These are phyloP conservation scores for Aphis craccivora DNA, from an alignment of 1,140 invertebrate species.

Conservation along the genomic window DNA sequence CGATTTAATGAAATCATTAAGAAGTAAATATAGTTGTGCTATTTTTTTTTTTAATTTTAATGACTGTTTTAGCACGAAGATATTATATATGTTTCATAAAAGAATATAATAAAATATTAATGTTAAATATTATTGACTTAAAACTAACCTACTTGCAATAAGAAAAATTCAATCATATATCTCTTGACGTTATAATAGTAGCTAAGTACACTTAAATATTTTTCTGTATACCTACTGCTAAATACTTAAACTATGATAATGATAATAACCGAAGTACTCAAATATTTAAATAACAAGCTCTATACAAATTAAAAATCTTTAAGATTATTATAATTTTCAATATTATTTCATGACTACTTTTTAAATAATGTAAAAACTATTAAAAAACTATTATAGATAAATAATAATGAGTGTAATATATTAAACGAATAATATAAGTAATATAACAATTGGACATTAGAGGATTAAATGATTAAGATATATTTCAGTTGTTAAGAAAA, in stretches of 20 bases:
- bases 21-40: not conserved
- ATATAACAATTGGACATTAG: not conserved
- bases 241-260: not conserved
- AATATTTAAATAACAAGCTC: not conserved
- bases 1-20: not conserved
- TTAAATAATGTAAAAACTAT: not conserved
- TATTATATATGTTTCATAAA: not conserved
- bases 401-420: not conserved
- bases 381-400: not conserved
- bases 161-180: not conserved
- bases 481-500: not conserved
- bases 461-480: not conserved
- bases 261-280: not conserved
- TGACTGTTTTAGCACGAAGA: not conserved
- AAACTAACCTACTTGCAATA: not conserved
- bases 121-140: not conserved
- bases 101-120: not conserved
- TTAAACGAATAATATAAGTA: not conserved
- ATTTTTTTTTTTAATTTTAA: not conserved
- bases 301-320: not conserved
- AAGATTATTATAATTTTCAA: not conserved
- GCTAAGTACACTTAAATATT: not conserved
- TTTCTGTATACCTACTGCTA: not conserved
- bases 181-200: not conserved
- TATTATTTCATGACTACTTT: not conserved